These are phyloP conservation scores for Eleginops maclovinus DNA, from an alignment of 2,113 vertebrate genomes.

Conservation along the genomic window DNA sequence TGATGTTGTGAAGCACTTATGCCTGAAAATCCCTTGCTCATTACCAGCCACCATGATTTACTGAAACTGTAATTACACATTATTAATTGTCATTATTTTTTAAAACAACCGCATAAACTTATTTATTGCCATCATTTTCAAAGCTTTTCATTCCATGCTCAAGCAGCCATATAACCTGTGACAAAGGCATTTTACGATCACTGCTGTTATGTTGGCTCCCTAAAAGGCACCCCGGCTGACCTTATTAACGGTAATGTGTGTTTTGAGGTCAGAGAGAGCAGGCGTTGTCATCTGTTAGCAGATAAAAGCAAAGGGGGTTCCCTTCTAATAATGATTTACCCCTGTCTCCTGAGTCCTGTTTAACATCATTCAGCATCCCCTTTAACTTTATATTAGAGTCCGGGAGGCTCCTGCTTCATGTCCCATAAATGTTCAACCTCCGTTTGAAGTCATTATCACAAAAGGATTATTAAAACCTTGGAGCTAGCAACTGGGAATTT, in stretches of 20 bases:
- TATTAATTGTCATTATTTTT: neutral
- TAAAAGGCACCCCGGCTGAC: constrained; percentile 45
- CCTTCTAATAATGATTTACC: constrained; percentile 49
- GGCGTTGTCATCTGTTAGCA: constrained; percentile 52
- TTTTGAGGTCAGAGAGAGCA: constrained; percentile 60
- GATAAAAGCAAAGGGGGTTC: constrained; percentile 58
- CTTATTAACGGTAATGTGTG: constrained; percentile 66
- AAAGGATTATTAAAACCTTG: constrained; percentile 21
- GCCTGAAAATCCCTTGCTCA: constrained; percentile 1
- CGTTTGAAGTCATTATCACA: constrained; percentile 50
- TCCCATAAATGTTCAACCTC: constrained; percentile 44
- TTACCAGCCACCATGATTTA: neutral
- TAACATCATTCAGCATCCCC: constrained; percentile 40
- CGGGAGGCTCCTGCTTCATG: constrained; percentile 24
- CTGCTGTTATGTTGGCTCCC: constrained; percentile 19
- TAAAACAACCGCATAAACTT: constrained; percentile 23
- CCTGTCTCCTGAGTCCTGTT: constrained; percentile 49
- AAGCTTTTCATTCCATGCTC: neutral
- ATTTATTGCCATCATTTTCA: constrained; percentile 1
- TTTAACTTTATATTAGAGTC: constrained; percentile 16
- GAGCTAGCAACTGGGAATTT: constrained; percentile 7
- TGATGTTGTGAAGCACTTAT: constrained; percentile 20
- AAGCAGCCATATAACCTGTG: constrained; percentile 13
- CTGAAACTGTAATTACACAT: constrained; percentile 2
- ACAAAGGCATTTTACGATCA: constrained; percentile 22